These are phyloP conservation scores for Sympetrum striolatum DNA, from an alignment of 2,888 invertebrate species.

Conservation along the genomic window DNA sequence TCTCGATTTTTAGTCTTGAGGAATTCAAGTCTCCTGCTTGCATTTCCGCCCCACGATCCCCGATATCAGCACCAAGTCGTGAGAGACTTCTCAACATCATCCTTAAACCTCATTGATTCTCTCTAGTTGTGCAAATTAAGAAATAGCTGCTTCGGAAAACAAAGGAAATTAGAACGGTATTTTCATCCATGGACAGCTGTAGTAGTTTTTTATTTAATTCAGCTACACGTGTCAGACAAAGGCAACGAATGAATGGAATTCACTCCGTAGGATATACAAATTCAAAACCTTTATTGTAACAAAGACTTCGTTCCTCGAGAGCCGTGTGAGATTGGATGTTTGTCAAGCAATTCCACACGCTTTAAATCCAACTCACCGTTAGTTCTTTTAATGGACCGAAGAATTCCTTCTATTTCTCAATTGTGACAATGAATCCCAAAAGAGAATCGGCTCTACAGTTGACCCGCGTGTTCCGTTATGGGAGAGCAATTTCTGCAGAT, in stretches of 20 bases:
- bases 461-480: not conserved
- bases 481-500: not conserved
- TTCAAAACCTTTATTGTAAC: not conserved
- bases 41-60: no score
- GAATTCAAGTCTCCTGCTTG: no score
- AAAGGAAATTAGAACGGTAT: not conserved
- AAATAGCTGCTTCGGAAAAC: no score
- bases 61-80: no score
- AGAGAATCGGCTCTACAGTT: not conserved
- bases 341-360: not conserved
- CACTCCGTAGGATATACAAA: no score
- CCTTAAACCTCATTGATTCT: no score
- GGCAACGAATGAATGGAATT: not conserved
- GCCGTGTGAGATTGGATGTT: not conserved
- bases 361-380: not conserved
- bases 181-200: not conserved
- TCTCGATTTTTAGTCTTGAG: no score
- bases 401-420: not conserved
- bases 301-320: no score
- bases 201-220: not conserved
- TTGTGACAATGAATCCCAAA: not conserved
- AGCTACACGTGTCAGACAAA: not conserved
- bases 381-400: not conserved
- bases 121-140: no score
- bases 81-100: no score